Conservation (phyloP, 2,888 invertebrate genomes). For the Cosmia trapezina region DNA sequence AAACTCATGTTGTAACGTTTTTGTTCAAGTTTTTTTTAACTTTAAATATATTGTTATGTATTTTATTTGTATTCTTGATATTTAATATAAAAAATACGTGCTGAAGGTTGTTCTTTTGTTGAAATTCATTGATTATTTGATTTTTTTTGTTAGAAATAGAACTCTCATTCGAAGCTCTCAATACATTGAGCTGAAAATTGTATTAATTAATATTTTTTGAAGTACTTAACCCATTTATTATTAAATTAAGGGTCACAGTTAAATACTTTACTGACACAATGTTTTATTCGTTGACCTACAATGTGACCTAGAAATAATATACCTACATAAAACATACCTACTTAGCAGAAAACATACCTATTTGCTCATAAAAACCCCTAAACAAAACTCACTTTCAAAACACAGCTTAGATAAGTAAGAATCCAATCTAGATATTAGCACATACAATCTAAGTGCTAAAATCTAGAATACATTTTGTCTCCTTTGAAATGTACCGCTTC, state of each 20-base stretch:
- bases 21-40: conserved; percentile 1
- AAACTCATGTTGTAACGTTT: conserved; percentile 24
- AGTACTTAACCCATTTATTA: neutral
- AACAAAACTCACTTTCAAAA: conserved; percentile 21
- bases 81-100: conserved; percentile 19
- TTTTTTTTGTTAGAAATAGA: neutral
- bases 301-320: neutral
- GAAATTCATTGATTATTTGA: conserved; percentile 15
- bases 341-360: neutral
- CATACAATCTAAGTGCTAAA: conserved; percentile 54
- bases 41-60: conserved; percentile 1
- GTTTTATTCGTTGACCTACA: neutral
- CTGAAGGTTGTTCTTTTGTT: conserved; percentile 10
- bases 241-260: neutral
- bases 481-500: conserved; percentile 14
- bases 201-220: neutral
- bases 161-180: neutral
- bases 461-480: conserved; percentile 34
- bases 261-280: neutral
- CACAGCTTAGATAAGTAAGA: neutral
- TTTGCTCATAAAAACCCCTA: neutral
- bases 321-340: neutral
- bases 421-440: conserved; percentile 32
- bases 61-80: conserved; percentile 19
- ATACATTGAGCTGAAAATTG: neutral